A percentile compares a stretch with the other conserved stretches of the same genome.
Evolutionary conservation across 2,888 invertebrate genomes (phyloP).

Genomic region (Sminthurides aquaticus): DNA sequence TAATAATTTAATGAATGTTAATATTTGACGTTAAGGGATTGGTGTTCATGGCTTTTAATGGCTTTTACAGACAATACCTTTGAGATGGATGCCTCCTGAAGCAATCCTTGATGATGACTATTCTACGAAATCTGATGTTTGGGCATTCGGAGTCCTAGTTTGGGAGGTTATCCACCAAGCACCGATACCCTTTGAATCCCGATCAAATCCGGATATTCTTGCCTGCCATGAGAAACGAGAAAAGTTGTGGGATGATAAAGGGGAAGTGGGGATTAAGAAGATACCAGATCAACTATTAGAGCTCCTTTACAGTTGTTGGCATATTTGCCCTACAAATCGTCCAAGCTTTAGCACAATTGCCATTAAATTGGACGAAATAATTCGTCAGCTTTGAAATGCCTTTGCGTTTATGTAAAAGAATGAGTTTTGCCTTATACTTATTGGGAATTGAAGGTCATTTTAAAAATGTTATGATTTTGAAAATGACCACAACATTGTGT

Average conservation of each 20-base stretch:
- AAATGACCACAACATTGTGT: no score
- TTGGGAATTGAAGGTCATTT: no score
- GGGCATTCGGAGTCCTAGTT: slow-evolving; percentile 77
- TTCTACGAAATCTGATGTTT: slow-evolving; percentile 87
- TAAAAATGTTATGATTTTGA: no score
- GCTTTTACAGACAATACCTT: slow-evolving; percentile 61
- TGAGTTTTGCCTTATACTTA: no score
- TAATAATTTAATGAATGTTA: not conserved
- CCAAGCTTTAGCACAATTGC: slow-evolving; percentile 40
- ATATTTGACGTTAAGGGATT: no score
- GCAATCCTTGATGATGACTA: slow-evolving; percentile 83
- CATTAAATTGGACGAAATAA: slow-evolving; percentile 36
- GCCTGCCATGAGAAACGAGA: slow-evolving; percentile 54
- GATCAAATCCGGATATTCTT: slow-evolving; percentile 67
- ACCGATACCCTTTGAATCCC: slow-evolving; percentile 65
- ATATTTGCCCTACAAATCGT: slow-evolving; percentile 38
- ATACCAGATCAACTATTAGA: slow-evolving; percentile 28
- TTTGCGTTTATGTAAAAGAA: no score
- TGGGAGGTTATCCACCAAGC: slow-evolving; percentile 84
- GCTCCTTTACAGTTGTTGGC: slow-evolving; percentile 35
- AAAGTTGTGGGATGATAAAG: slow-evolving; percentile 24
- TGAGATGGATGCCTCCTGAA: slow-evolving; percentile 85
- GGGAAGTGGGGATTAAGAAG: slow-evolving; percentile 20
- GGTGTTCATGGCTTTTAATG: no score
- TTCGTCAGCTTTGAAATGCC: slow-evolving; percentile 8